phyloP scores from a whole-genome alignment of 1,140 invertebrate genomes.

The Scaptomyza hsui region DNA sequence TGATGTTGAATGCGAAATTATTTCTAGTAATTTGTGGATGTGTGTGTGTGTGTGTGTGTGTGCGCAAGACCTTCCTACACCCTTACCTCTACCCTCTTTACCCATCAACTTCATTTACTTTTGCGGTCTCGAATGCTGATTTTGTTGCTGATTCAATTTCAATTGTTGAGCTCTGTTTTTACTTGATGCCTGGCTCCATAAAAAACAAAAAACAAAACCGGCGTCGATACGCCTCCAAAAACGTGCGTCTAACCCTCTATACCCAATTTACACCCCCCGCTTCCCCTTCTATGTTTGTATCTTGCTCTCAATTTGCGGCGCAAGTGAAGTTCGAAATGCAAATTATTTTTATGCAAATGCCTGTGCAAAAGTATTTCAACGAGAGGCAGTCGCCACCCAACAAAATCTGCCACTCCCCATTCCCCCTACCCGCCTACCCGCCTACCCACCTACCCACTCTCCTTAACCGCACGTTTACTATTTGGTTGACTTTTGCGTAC shows the following conservation, averaged over 20 bases:
- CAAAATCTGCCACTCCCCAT: neutral
- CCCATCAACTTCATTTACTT: slow-evolving; percentile 54
- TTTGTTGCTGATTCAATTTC: slow-evolving; percentile 65
- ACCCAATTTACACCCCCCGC: too few species aligned
- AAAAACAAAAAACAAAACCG: too few species aligned
- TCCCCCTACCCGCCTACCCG: neutral
- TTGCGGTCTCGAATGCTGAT: slow-evolving; percentile 60
- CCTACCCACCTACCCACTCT: neutral
- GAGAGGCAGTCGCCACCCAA: slow-evolving; percentile 19
- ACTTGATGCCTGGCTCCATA: slow-evolving; percentile 6
- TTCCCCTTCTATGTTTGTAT: neutral
- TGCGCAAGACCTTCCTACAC: neutral
- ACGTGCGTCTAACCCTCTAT: neutral
- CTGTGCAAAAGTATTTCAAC: slow-evolving; percentile 57
- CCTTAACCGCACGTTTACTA: neutral
- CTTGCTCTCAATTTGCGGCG: neutral
- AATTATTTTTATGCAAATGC: slow-evolving; percentile 67
- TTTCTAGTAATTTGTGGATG: slow-evolving; percentile 58
- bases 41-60: slow-evolving; percentile 18
- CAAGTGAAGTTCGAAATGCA: slow-evolving; percentile 54
- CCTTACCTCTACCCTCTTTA: neutral
- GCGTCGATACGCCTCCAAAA: slow-evolving; percentile 12
- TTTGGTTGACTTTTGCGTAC: slow-evolving; percentile 3
- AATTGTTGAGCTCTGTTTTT: slow-evolving; percentile 59
- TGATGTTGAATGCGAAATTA: slow-evolving; percentile 67